Evolutionary conservation across 2,113 vertebrate species (phyloP).

Genomic region (Carlito syrichta): DNA sequence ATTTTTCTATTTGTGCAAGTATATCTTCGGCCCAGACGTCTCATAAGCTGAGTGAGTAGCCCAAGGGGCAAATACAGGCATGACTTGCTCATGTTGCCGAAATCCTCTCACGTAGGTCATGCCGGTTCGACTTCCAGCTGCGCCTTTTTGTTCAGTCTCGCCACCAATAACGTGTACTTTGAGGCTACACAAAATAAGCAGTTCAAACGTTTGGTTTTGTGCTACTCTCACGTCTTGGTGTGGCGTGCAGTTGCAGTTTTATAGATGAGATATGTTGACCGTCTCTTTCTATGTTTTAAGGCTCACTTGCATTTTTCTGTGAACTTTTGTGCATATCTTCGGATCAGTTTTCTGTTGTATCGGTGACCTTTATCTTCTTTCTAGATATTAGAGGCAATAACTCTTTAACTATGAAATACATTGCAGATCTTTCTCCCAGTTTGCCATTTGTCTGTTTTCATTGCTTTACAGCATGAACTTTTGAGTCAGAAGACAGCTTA

Average conservation of each 20-base stretch:
- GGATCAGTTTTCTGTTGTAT: neutral
- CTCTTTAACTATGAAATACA: neutral
- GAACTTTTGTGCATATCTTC: neutral
- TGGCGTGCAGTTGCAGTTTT: neutral
- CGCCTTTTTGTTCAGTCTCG: neutral
- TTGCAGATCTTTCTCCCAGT: neutral
- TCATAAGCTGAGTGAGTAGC: neutral
- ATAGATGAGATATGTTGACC: neutral
- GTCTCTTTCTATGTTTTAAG: neutral
- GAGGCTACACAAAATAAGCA: no score
- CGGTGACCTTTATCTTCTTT: neutral
- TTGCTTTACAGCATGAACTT: neutral
- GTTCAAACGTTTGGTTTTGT: neutral
- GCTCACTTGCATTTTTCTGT: neutral
- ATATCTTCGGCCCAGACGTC: neutral
- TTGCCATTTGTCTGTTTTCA: neutral
- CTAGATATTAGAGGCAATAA: neutral
- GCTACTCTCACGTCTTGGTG: neutral
- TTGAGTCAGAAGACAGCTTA: neutral
- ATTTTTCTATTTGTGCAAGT: neutral
- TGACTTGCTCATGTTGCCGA: neutral
- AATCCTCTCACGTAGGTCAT: neutral
- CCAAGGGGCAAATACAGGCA: neutral
- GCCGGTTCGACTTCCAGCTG: neutral
- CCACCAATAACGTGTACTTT: neutral